Conservation (phyloP, 2,888 invertebrate species). For the Calephelis perditalis region DNA sequence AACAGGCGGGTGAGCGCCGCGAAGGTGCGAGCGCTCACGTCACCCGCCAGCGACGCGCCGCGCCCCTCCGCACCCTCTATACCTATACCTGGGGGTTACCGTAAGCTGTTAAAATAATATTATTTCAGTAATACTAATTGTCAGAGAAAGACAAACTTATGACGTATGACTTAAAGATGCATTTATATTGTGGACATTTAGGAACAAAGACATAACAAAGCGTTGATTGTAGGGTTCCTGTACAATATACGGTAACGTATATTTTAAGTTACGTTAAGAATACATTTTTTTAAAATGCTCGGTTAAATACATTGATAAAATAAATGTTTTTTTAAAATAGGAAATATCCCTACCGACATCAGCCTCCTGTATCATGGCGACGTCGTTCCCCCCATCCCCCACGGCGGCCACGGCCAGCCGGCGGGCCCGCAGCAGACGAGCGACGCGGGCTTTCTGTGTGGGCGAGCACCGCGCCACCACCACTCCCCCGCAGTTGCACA, state of each 20-base stretch:
- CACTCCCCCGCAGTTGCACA: conserved; percentile 86
- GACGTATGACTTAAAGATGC: no score
- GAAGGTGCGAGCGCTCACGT: conserved; percentile 96
- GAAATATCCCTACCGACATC: conserved; percentile 84
- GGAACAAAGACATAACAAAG: no score
- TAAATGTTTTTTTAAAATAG: neutral
- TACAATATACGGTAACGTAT: no score
- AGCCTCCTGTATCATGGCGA: conserved; percentile 97
- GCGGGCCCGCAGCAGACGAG: conserved; percentile 55
- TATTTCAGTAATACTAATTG: no score
- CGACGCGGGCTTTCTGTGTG: conserved; percentile 90
- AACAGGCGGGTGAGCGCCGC: conserved; percentile 89
- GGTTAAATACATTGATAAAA: no score
- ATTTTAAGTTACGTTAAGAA: no score
- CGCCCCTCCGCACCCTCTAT: conserved; percentile 94
- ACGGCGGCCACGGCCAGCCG: conserved; percentile 91
- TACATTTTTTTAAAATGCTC: no score
- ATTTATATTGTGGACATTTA: no score
- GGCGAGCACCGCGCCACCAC: conserved; percentile 95
- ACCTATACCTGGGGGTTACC: conserved; percentile 81
- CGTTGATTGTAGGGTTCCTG: no score
- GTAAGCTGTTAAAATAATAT: no score
- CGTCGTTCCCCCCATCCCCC: conserved; percentile 99
- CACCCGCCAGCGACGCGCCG: conserved; percentile 97
- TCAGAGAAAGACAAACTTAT: no score